Base-by-base conservation (phyloP, 2,797 vertebrate genomes). In the Gouania willdenowi region DNA sequence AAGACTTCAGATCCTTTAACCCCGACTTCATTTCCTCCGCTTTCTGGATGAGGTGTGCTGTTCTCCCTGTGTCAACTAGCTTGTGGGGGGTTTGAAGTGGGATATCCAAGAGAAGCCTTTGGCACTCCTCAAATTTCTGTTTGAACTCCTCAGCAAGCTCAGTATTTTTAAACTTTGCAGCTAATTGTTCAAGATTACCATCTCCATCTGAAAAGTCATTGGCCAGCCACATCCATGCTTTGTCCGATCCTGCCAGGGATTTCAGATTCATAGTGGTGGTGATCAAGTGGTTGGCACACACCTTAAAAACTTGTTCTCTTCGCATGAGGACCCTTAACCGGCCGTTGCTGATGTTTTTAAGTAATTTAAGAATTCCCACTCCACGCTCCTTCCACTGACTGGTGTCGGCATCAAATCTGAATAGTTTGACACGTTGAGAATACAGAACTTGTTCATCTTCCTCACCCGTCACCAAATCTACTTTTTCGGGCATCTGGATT, bases 221-320 rank as follows among this genome's bases (percentile, higher is more conserved):
- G 11, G 97, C 95, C 73, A 95, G 56, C 97, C 97, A 99, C 65
- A 97, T 93, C 96, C 94, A 99, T 0, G 96, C 93, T 69, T 92
- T 92, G 51, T 98, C 95, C 2, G 96, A 98, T 2, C 92, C 95
- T 34, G 93, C 87, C 2, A 99, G 84, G 1, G 92, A 94, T 54
- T 99, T 97, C 12, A 99, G 81, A 47, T 96, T 98, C 95, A 96
- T 99, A 0, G 93, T 97, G 47, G 96, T 99, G 0, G 93, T 98
- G 78, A 99, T 99, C 93, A 93, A 97, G 56, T 99, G 97, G 82
- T 99, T 99, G 4, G 97, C 96, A 40, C 97, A 99, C 5, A 99
- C 97, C 67, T 99, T 99, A 6, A 98, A 65, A 12, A 99, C 96
- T 67, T 99, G 96, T 21, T 99, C 97, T 69, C 97, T 89, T 39